phyloP scores from a whole-genome alignment of 2,113 vertebrate species.

The Hylia prasina region DNA sequence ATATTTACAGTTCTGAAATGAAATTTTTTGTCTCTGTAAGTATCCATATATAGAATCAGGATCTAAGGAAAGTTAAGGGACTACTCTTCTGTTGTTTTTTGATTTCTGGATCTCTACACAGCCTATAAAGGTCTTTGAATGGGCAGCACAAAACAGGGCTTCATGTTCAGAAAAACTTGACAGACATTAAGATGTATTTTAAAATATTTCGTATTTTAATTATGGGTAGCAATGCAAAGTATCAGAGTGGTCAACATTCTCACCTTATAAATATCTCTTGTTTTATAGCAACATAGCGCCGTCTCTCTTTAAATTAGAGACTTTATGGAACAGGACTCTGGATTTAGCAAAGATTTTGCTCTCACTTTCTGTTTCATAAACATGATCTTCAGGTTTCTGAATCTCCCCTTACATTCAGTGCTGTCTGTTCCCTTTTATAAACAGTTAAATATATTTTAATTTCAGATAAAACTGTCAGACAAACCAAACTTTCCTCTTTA shows the following conservation, averaged over 20 bases:
- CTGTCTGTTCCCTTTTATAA: not conserved
- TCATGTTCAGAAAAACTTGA: not conserved
- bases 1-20: not conserved
- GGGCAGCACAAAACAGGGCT: not conserved
- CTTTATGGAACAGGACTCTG: not conserved
- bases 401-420: not conserved
- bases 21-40: not conserved
- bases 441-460: slow-evolving; percentile 17
- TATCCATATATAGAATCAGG: not conserved
- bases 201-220: not conserved
- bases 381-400: not conserved
- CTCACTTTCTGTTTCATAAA: not conserved
- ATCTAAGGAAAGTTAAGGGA: not conserved
- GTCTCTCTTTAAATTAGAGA: not conserved
- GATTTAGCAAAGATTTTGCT: not conserved
- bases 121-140: not conserved
- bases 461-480: not conserved
- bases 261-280: not conserved
- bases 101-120: not conserved
- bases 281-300: not conserved
- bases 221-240: not conserved
- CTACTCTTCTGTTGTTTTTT: not conserved
- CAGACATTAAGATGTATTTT: not conserved
- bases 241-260: not conserved
- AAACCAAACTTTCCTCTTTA: not conserved